Evolutionary conservation across 2,888 invertebrate species (phyloP).

Genomic region (Leucophenga maculata): DNA sequence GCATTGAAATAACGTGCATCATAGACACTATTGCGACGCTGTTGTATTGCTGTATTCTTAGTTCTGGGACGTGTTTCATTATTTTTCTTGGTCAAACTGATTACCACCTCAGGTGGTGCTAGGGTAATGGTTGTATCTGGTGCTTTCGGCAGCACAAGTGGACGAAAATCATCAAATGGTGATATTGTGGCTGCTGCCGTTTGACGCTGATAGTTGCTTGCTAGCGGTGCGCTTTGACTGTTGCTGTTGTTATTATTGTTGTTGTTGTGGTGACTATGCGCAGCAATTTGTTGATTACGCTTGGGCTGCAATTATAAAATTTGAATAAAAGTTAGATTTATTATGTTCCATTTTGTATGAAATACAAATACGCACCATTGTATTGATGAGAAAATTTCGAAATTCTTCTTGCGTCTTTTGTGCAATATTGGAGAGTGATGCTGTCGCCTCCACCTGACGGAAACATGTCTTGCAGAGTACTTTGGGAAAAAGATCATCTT

Average conservation of each 20-base stretch:
- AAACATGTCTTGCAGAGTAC: conserved; percentile 68
- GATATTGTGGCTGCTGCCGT: neutral
- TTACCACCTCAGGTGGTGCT: conserved; percentile 27
- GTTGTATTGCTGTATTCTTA: conserved; percentile 29
- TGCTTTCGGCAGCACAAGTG: conserved; percentile 43
- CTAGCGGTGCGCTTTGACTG: conserved; percentile 1
- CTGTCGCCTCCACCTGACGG: conserved; percentile 69
- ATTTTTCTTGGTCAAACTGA: conserved; percentile 34
- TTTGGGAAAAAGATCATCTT: conserved; percentile 67
- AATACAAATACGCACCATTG: conserved; percentile 50
- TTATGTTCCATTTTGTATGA: neutral
- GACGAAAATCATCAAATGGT: conserved; percentile 43
- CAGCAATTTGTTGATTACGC: conserved; percentile 21
- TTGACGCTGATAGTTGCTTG: neutral
- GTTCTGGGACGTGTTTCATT: conserved; percentile 28
- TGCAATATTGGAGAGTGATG: conserved; percentile 68
- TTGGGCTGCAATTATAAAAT: conserved; percentile 53
- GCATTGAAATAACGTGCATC: conserved; percentile 52
- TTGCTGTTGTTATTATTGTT: conserved; percentile 4
- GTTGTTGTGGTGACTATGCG: conserved; percentile 20
- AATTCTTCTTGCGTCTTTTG: conserved; percentile 67
- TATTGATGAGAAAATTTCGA: conserved; percentile 61
- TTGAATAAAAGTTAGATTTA: neutral
- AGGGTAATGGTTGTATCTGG: conserved; percentile 41
- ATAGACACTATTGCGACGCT: conserved; percentile 52